Evolutionary conservation across 2,113 vertebrate species (phyloP).

Genomic region (Grammomys dolichurus): DNA sequence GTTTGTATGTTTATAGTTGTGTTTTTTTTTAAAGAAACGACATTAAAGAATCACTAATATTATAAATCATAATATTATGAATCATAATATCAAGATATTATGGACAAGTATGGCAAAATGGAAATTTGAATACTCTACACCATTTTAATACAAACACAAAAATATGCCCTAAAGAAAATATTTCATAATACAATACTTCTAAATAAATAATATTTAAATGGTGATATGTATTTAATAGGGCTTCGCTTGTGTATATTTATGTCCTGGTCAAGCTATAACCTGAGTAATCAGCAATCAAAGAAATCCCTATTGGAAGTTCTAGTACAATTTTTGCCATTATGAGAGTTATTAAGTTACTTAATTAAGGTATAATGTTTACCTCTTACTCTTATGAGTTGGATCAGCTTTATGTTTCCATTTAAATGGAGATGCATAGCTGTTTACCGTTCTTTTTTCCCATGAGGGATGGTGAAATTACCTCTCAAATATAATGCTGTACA

Average conservation of each 20-base stretch:
- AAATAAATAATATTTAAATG: not conserved
- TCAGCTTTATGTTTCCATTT: slow-evolving; percentile 27
- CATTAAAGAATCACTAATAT: not conserved
- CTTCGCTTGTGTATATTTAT: not conserved
- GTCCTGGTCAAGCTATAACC: not conserved
- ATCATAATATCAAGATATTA: not conserved
- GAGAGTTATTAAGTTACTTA: not conserved
- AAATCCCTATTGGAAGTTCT: not conserved
- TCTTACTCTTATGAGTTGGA: not conserved
- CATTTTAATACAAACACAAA: not conserved
- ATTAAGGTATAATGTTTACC: not conserved
- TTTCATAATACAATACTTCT: not conserved
- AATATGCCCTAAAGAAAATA: not conserved
- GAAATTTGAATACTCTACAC: not conserved
- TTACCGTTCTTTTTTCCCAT: not conserved
- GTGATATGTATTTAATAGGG: not conserved
- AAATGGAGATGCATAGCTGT: not conserved
- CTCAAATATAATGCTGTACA: slow-evolving; percentile 63
- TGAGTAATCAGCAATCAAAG: not conserved
- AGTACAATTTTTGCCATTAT: not conserved
- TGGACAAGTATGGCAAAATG: not conserved
- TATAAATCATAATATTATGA: no score
- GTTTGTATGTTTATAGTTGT: not conserved
- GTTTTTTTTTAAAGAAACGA: not conserved
- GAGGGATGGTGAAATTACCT: slow-evolving; percentile 51